Evolutionary conservation across 2,797 vertebrate species (phyloP), one percentile per base, ranked within the genome.

Genomic region (Agapornis canus): DNA sequence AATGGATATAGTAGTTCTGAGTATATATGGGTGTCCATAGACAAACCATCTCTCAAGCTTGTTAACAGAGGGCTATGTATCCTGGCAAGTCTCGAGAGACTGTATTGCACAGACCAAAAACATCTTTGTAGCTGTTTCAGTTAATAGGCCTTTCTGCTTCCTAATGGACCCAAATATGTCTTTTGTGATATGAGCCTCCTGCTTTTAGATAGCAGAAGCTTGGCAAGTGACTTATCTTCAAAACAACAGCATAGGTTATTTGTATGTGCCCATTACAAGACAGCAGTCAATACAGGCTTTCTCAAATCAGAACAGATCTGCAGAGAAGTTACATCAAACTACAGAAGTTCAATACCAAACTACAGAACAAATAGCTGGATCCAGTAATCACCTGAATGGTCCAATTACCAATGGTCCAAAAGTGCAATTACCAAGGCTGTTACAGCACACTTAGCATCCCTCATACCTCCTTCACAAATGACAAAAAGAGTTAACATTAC

Each of bases 71-170:
- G 85, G 70, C 79, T 91, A n/a, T 42, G 26, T 47, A 51, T 94
- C 79, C 85, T 78, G 76, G 72, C 37, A 75, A 71, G 52, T 85
- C 94, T 91, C 94, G n/a, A 42, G 92, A 93, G 94, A 68, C 37
- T 21, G 6, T 14, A 47, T 52, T 85, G 71, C 61, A 82, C 68
- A 85, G 86, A 45, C 71, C 2, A 5, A 75, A 94, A 91, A 78
- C 60, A 72, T 76, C 87, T 76, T 56, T 79, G 86, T 56, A 81
- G 82, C 85, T 82, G 43, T 83, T 89, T 76, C 84, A 83, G 80
- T 61, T 95, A 94, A 94, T 43, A 87, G 86, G 82, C 47, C 61
- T 89, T 92, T 94, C 73, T 93, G 57, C 78, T 94, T 90, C 70
- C 83, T 90, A 95, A 94, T 90, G 83, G 71, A 39, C 72, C 52